phyloP scores from a whole-genome alignment of 2,797 vertebrate species.

The Helicolenus hilgendorfi region DNA sequence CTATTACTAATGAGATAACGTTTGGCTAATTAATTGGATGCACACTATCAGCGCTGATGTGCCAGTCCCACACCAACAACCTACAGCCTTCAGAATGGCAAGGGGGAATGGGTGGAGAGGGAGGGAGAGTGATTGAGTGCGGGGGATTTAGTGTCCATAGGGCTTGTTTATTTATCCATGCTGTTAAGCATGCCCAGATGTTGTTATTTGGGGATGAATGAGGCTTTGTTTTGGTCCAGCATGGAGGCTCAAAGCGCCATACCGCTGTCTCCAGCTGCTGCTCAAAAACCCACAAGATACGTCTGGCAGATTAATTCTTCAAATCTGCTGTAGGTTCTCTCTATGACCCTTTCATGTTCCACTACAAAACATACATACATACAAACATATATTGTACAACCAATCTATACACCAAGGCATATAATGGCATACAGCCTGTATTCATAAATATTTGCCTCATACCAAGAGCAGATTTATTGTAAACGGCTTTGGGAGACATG shows the following conservation, averaged over 20 bases:
- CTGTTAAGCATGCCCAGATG: conserved; percentile 85
- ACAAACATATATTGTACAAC: not conserved
- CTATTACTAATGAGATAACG: conserved; percentile 84
- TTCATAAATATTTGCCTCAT: conserved; percentile 22
- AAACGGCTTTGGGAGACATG: conserved; percentile 48
- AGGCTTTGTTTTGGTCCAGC: conserved; percentile 81
- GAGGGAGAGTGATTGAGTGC: conserved; percentile 72
- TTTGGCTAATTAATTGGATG: conserved; percentile 81
- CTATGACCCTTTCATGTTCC: conserved; percentile 46
- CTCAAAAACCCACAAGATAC: conserved; percentile 75
- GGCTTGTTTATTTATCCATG: conserved; percentile 85
- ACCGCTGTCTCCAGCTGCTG: conserved; percentile 72
- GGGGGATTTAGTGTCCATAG: conserved; percentile 76
- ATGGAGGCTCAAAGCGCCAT: conserved; percentile 60
- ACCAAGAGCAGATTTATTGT: conserved; percentile 23
- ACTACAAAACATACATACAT: conserved; percentile 28
- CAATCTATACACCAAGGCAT: conserved; percentile 23
- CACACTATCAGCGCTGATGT: conserved; percentile 71
- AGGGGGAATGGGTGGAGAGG: conserved; percentile 59
- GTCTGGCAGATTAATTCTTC: conserved; percentile 51
- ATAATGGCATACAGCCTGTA: conserved; percentile 33
- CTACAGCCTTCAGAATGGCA: conserved; percentile 64
- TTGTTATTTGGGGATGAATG: conserved; percentile 85
- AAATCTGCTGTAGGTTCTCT: conserved; percentile 51
- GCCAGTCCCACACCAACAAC: conserved; percentile 72